Evolutionary conservation across 2,888 invertebrate genomes (phyloP).

Genomic region (Agapostemon virescens): DNA sequence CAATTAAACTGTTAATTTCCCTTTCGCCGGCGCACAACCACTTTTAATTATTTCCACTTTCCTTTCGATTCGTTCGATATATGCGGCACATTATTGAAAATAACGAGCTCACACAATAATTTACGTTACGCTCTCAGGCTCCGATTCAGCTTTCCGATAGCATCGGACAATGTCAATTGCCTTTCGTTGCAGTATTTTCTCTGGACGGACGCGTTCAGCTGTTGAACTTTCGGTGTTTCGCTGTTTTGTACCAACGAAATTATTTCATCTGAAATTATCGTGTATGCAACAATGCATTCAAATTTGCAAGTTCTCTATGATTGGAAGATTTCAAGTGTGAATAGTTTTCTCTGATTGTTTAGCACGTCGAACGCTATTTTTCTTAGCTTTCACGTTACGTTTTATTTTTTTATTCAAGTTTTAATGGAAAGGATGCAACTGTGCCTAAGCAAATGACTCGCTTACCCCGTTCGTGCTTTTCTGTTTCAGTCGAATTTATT

Average conservation of each 20-base stretch:
- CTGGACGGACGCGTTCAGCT: background rate
- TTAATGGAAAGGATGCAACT: too few relatives aligned
- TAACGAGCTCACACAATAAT: conserved; percentile 48
- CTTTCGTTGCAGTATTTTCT: conserved; percentile 9
- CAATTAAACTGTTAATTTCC: conserved; percentile 56
- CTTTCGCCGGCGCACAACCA: conserved; percentile 49
- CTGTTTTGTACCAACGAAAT: background rate
- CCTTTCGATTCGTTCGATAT: conserved; percentile 20
- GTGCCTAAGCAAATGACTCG: too few relatives aligned
- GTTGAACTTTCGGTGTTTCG: background rate
- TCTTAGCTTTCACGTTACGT: too few relatives aligned
- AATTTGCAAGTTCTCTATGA: too few relatives aligned
- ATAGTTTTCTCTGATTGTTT: background rate
- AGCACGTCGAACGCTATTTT: too few relatives aligned
- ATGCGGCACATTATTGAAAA: conserved; percentile 46
- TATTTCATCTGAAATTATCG: background rate
- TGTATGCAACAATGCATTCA: background rate
- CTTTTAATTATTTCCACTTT: conserved; percentile 56
- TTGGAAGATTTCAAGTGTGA: too few relatives aligned
- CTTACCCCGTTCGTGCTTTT: too few relatives aligned
- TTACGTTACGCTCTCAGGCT: conserved; percentile 28
- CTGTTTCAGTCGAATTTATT: too few relatives aligned
- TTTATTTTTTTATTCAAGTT: too few relatives aligned
- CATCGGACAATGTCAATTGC: background rate
- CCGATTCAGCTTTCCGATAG: conserved; percentile 30